Conservation (phyloP, 2,888 invertebrate genomes). For the Druceiella hillmani region DNA sequence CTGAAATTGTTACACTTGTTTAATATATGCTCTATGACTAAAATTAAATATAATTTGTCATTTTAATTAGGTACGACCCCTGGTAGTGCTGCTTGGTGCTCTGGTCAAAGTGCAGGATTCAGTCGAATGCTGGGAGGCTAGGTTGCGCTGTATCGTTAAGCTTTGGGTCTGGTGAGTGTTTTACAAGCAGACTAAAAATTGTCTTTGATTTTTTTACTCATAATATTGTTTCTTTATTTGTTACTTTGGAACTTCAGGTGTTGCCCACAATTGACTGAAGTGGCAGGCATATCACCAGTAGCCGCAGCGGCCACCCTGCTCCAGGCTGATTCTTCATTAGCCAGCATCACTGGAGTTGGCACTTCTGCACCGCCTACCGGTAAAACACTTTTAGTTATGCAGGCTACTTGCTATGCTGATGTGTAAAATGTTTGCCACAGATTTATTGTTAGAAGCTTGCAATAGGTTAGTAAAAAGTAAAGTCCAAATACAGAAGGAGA, state of each 20-base stretch:
- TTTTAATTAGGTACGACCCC: conserved; percentile 84
- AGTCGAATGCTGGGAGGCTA: conserved; percentile 86
- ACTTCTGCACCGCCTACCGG: conserved; percentile 40
- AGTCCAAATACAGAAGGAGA: too few species aligned
- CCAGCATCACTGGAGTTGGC: conserved; percentile 41
- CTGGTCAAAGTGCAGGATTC: conserved; percentile 86
- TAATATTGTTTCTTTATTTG: conserved; percentile 3
- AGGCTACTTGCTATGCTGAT: too few species aligned
- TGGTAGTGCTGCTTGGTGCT: conserved; percentile 82
- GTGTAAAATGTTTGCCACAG: too few species aligned
- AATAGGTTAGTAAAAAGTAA: too few species aligned
- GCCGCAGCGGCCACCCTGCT: conserved; percentile 39
- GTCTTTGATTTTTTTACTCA: neutral
- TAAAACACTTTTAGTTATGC: too few species aligned
- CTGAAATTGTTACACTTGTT: too few species aligned
- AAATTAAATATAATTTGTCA: too few species aligned
- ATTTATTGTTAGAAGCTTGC: too few species aligned
- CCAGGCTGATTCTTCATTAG: conserved; percentile 36
- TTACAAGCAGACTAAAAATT: too few species aligned
- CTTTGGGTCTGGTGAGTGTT: conserved; percentile 60
- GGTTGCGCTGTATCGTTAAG: conserved; percentile 82
- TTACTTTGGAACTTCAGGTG: too few species aligned
- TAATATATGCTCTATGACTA: too few species aligned
- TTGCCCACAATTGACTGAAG: conserved; percentile 46
- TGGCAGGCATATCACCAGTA: conserved; percentile 41